Base-by-base conservation (phyloP, 2,888 invertebrate species). In the Silvanus unidentatus region DNA sequence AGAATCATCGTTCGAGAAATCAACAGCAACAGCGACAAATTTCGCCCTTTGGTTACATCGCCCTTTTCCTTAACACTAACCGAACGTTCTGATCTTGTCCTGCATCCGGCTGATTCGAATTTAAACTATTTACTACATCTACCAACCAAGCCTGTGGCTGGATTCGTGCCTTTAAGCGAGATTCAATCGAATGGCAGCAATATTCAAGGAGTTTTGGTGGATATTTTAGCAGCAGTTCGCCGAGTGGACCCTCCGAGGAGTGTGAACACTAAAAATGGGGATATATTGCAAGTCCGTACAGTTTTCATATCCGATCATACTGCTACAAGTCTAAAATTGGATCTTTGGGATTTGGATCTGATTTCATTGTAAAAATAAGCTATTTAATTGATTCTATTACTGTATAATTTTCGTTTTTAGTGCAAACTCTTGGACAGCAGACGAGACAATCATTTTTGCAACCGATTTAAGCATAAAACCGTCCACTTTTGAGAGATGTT, bases 311-410 rank as follows among this genome's bases (percentile, higher is more conserved):
- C 80, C 63, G 84, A 81, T 71, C 79, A 75, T 60, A 81, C 77
- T 11, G 55, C 62, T 47, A 77, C 76, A 13, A 81, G 80, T n/a
- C 71, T 81, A 5, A 68, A 77, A 13, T 66, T 81, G 43, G 69
- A 81, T 29, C 73, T 87, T 37, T 89, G 88, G 80, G 84, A 88
- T 50, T 71, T 75, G 2, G 86, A 86, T 50, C 79, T 83, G 61
- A 84, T 88, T 42, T 74, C 77, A 54, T 76, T 81, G 74, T 81
- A 70, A 4, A 6, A 32, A 28, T 40, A 12, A 30, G 12, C 5
- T 10, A 22, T 40, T 40, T n/a, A 29, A 27, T 8, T 13, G 34
- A 13, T 35, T 35, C 16, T 40, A 32, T 32, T 32, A n/a, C n/a
- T n/a, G n/a, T n/a, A n/a, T n/a, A n/a, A n/a, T n/a, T n/a, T n/a